Evolutionary conservation across 2,888 invertebrate species (phyloP).

Genomic region (Drosophila neoperkinsi): DNA sequence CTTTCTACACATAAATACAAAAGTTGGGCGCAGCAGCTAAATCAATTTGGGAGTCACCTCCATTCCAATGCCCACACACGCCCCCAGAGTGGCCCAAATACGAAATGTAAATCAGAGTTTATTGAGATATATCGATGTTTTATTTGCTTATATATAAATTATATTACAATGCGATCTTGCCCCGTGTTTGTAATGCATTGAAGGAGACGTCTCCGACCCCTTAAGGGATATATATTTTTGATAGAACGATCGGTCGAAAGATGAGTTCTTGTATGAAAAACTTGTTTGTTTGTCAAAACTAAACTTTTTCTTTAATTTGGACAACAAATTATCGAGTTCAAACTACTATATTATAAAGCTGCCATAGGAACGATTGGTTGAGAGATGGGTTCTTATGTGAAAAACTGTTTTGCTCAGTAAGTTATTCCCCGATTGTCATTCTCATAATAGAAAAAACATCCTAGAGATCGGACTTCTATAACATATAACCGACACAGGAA

Average conservation of each 20-base stretch:
- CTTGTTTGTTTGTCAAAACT: fast-evolving
- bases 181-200: too few species aligned
- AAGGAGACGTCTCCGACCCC: not conserved
- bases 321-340: not conserved
- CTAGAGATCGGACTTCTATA: not conserved
- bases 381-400: not conserved
- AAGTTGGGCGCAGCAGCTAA: not conserved
- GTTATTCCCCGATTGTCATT: not conserved
- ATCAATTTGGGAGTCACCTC: constrained; percentile 21
- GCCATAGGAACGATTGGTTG: fast-evolving
- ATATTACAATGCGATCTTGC: not conserved
- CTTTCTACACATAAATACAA: not conserved
- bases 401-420: not conserved
- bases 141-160: not conserved
- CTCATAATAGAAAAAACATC: fast-evolving
- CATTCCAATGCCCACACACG: not conserved
- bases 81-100: not conserved
- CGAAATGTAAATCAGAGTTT: not conserved
- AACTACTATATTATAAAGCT: not conserved
- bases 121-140: not conserved
- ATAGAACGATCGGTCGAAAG: fast-evolving
- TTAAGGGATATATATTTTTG: too few species aligned
- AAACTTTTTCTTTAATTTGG: not conserved
- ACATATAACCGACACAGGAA: not conserved
- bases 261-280: not conserved